Conservation (phyloP, 2,113 vertebrate genomes). For the Nibea coibor region DNA sequence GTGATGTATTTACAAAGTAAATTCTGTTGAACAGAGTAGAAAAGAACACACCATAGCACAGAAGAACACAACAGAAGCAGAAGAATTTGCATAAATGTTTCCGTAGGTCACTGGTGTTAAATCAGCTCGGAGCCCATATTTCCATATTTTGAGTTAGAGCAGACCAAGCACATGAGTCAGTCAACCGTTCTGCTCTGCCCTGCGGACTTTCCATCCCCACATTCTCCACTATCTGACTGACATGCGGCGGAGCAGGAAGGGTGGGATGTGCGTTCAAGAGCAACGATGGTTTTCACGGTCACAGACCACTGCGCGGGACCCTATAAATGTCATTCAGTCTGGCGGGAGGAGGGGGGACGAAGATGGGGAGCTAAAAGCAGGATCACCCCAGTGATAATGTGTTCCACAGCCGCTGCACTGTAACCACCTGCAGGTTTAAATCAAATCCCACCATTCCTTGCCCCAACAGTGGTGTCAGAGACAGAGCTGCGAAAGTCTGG, state of each 20-base stretch:
- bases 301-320: slow-evolving; percentile 67
- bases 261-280: slow-evolving; percentile 57
- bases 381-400: slow-evolving; percentile 69
- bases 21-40: slow-evolving; percentile 1
- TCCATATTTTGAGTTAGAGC: slow-evolving; percentile 51
- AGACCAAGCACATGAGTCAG: slow-evolving; percentile 39
- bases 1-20: background rate
- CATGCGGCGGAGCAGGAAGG: slow-evolving; percentile 51
- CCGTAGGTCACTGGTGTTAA: slow-evolving; percentile 20
- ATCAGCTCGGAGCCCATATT: slow-evolving; percentile 47
- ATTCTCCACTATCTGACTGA: slow-evolving; percentile 56
- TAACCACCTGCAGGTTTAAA: slow-evolving; percentile 76
- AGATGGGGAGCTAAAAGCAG: slow-evolving; percentile 38
- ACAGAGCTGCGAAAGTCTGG: slow-evolving; percentile 49
- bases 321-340: slow-evolving; percentile 73
- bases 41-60: background rate
- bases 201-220: slow-evolving; percentile 43
- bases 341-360: slow-evolving; percentile 40
- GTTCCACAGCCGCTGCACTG: slow-evolving; percentile 66
- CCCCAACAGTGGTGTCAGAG: slow-evolving; percentile 47
- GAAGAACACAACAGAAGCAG: background rate
- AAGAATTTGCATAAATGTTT: slow-evolving; percentile 18
- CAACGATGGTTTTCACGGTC: slow-evolving; percentile 71
- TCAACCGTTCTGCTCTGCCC: slow-evolving; percentile 41
- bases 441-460: slow-evolving; percentile 55